A percentile compares a stretch with the other conserved stretches of the same genome.
Conservation (phyloP, 2,113 vertebrate species). For the Sander lucioperca region DNA sequence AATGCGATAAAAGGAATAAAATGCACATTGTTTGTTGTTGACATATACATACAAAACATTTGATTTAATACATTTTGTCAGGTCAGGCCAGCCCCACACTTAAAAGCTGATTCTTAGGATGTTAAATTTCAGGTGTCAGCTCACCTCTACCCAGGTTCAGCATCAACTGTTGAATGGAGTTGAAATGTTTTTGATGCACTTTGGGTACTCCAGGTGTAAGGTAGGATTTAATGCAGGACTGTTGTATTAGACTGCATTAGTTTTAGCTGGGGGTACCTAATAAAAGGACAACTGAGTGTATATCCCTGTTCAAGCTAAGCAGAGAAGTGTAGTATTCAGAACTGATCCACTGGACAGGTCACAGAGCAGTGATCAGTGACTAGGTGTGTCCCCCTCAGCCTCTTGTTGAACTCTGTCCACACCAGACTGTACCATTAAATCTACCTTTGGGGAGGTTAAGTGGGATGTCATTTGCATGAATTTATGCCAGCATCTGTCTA, state of each 20-base stretch:
- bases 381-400: slow-evolving; percentile 47
- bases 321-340: not conserved
- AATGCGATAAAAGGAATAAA: no score
- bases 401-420: slow-evolving; percentile 76
- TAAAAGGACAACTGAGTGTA: not conserved
- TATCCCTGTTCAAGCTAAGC: not conserved
- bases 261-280: not conserved
- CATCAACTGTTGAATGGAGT: not conserved
- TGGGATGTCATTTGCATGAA: slow-evolving; percentile 80
- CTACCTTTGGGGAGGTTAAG: slow-evolving; percentile 60
- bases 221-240: not conserved
- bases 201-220: not conserved
- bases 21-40: no score
- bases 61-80: not conserved
- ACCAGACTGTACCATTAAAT: slow-evolving; percentile 64
- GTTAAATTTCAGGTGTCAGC: not conserved
- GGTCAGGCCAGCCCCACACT: not conserved
- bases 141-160: not conserved
- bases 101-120: not conserved
- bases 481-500: slow-evolving; percentile 80
- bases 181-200: not conserved
- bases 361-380: slow-evolving; percentile 57
- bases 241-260: not conserved
- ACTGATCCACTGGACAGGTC: slow-evolving; percentile 32
- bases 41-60: not conserved